Conservation (phyloP, 2,888 invertebrate species). For the Hedychridium roseum region DNA sequence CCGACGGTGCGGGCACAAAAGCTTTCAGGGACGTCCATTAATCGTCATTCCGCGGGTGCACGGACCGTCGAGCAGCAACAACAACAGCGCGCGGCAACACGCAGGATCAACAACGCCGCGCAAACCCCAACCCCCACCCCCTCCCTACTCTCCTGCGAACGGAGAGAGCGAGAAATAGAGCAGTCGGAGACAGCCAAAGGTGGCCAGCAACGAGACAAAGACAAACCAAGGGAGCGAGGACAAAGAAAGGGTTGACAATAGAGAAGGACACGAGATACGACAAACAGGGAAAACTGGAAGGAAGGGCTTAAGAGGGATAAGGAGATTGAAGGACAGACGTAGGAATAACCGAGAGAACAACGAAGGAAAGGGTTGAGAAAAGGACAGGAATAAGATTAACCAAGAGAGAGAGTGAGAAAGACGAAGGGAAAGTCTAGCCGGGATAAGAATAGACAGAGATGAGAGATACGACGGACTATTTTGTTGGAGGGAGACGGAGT, state of each 20-base stretch:
- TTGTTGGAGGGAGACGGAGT: background rate
- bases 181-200: no score
- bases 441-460: no score
- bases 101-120: conserved; percentile 1
- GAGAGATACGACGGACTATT: no score
- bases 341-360: background rate
- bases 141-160: background rate
- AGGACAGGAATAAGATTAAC: background rate
- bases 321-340: no score
- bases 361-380: background rate
- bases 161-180: conserved; percentile 19
- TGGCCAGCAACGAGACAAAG: no score
- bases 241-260: background rate
- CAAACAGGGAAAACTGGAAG: no score
- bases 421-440: no score
- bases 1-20: conserved; percentile 26
- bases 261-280: background rate
- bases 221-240: background rate
- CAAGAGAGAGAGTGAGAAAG: background rate
- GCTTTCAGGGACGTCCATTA: conserved; percentile 16
- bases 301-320: no score
- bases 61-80: conserved; percentile 1
- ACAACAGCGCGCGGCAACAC: conserved; percentile 5
- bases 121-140: background rate
- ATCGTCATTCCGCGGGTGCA: conserved; percentile 10